Evolutionary conservation across 2,113 vertebrate species (phyloP), one percentile per base, ranked within the genome.

Genomic region (Myodes glareolus): DNA sequence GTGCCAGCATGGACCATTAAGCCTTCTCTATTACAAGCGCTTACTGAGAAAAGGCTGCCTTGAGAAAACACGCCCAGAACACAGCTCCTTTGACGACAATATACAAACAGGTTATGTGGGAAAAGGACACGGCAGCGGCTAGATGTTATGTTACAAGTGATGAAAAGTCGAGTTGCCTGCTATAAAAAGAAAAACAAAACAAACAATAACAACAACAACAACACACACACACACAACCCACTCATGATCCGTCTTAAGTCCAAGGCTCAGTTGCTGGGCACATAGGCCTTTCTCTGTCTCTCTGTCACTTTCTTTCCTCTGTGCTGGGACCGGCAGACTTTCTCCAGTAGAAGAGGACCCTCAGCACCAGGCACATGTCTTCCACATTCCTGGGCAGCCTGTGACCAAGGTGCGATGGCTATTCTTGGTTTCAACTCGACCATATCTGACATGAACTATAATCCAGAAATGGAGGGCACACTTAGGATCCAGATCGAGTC

Each of bases 21-120:
- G 13, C 63, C 42, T 61, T 95, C 81, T 68, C 67, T 70, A 47
- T 86, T 87, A 80, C 87, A 78, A 92, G 65, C 36, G 67, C 33
- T 81, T 19, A 7, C 45, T 68, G 81, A 65, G 90, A 70, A 85
- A 96, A 68, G 11, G 21, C 45, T 77, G 80, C 21, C 65, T 52
- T 75, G 84, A 88, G 58, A 94, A 95, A 96, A 88, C 68, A 77
- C 61, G 52, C 91, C 39, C 70, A 25, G 45, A 91, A 55, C 13
- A 31, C 16, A 90, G 21, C n/a, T 8, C 58, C 39, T 92, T 42
- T 78, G 72, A 67, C 14, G 50, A 82, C 73, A 77, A 65, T 2
- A 23, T 65, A 45, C 29, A 90, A 45, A 47, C 68, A 85, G 21
- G 11, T 94, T 55, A 78, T 50, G n/a, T 9, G 3, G 17, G 89